A percentile compares a stretch with the other conserved stretches of the same genome.
These are phyloP conservation scores for Microctonus brassicae DNA, from an alignment of 2,888 invertebrate species.

Conservation along the genomic window DNA sequence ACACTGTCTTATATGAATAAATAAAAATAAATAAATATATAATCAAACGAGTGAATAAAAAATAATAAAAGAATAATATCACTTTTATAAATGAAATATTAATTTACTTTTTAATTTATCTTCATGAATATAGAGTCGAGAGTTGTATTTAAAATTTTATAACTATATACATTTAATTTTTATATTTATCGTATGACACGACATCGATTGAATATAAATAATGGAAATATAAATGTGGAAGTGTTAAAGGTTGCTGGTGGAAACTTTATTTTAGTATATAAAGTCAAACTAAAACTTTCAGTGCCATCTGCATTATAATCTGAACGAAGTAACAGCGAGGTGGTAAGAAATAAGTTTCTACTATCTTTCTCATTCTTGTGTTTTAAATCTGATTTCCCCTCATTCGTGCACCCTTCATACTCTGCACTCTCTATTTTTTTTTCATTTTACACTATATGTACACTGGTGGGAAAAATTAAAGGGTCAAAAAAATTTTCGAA, in stretches of 20 bases:
- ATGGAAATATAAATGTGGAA: conserved; percentile 22
- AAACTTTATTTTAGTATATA: conserved; percentile 49
- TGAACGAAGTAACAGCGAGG: conserved; percentile 29
- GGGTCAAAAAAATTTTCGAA: too few species aligned
- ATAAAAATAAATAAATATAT: not conserved
- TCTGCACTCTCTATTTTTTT: not conserved
- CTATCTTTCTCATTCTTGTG: conserved; percentile 18
- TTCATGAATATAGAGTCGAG: too few species aligned
- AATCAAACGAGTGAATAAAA: too few species aligned
- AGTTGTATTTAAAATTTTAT: not conserved
- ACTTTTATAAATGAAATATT: too few species aligned
- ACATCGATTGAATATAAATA: not conserved
- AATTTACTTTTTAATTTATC: too few species aligned
- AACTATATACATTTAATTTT: not conserved
- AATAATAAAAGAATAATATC: not conserved
- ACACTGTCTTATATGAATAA: too few species aligned
- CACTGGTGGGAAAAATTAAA: too few species aligned
- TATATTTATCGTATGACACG: not conserved
- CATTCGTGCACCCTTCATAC: not conserved
- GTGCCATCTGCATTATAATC: conserved; percentile 55
- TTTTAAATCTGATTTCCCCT: conserved; percentile 9
- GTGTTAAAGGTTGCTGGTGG: conserved; percentile 27
- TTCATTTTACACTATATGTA: too few species aligned
- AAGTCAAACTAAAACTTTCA: conserved; percentile 53
- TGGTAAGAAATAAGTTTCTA: conserved; percentile 18